A percentile compares a stretch with the other conserved stretches of the same genome.
These are phyloP conservation scores for Euglossa dilemma DNA, from an alignment of 1,140 invertebrate genomes.

Conservation along the genomic window DNA sequence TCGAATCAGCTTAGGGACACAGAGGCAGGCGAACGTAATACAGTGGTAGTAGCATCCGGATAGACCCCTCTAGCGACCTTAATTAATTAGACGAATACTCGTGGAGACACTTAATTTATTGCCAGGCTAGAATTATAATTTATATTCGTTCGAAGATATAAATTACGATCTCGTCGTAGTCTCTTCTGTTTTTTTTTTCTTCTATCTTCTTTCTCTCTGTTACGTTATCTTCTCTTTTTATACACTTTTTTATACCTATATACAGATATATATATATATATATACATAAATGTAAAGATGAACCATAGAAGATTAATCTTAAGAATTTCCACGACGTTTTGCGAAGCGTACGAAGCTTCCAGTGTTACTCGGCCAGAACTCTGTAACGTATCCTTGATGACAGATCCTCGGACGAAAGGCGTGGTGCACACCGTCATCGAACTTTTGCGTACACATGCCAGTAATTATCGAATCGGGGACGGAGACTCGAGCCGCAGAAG, in stretches of 20 bases:
- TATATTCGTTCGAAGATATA: constrained; percentile 7
- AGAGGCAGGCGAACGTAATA: constrained; percentile 4
- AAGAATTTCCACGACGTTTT: constrained; percentile 8
- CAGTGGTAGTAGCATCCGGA: constrained; percentile 6
- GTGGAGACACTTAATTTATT: constrained; percentile 32
- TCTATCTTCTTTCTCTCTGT: background rate
- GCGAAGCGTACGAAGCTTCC: background rate
- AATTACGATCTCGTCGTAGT: constrained; percentile 21
- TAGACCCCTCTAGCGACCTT: constrained; percentile 5
- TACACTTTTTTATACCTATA: background rate
- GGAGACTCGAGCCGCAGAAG: too few relatives aligned
- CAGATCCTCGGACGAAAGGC: background rate
- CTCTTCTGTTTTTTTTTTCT: background rate
- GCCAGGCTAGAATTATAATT: constrained; percentile 24
- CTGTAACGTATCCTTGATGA: background rate
- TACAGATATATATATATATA: too few relatives aligned
- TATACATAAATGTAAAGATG: too few relatives aligned
- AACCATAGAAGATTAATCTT: constrained; percentile 3
- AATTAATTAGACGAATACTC: constrained; percentile 17
- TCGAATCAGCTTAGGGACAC: constrained; percentile 35
- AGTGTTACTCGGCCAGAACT: background rate
- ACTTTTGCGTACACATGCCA: background rate
- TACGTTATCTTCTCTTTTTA: background rate
- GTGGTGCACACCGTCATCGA: background rate
- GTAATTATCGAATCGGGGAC: background rate